phyloP scores from a whole-genome alignment of 23 tunicate genomes.

The Corella eumyota region DNA sequence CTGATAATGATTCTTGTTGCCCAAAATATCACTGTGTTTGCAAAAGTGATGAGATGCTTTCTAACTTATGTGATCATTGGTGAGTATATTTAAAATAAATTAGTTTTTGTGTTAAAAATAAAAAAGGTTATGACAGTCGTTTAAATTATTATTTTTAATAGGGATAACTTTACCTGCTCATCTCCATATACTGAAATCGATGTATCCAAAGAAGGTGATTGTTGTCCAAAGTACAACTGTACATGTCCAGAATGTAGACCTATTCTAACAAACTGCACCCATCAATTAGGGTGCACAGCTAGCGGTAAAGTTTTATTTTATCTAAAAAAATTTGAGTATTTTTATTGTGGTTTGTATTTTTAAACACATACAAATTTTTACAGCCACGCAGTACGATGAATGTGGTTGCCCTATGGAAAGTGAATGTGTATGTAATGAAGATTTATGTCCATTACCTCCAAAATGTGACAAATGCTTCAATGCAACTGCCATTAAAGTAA shows the following conservation, averaged over 20 bases:
- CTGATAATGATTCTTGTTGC: background rate
- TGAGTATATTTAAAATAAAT: background rate
- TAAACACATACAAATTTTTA: background rate
- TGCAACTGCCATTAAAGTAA: too few relatives aligned
- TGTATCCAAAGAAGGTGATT: too few relatives aligned
- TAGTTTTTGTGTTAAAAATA: background rate
- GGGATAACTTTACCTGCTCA: too few relatives aligned
- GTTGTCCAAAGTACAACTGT: too few relatives aligned
- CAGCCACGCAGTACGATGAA: background rate
- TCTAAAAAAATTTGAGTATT: background rate
- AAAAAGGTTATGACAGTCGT: too few relatives aligned
- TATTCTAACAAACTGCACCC: background rate
- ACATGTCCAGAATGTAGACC: too few relatives aligned
- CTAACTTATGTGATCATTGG: background rate
- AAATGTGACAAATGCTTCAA: constrained; percentile 1
- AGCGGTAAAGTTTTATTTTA: background rate
- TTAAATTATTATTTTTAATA: too few relatives aligned
- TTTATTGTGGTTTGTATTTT: background rate
- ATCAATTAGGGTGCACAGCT: background rate
- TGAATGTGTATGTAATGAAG: background rate
- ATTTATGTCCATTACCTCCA: background rate
- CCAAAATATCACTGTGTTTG: constrained; percentile 2
- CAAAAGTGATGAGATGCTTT: background rate
- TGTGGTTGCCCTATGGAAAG: constrained; percentile 3
- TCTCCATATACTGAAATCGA: too few relatives aligned